A percentile compares a stretch with the other conserved stretches of the same genome.
phyloP scores from a whole-genome alignment of 1,140 invertebrate species.

The Brachionus paranguensis region DNA sequence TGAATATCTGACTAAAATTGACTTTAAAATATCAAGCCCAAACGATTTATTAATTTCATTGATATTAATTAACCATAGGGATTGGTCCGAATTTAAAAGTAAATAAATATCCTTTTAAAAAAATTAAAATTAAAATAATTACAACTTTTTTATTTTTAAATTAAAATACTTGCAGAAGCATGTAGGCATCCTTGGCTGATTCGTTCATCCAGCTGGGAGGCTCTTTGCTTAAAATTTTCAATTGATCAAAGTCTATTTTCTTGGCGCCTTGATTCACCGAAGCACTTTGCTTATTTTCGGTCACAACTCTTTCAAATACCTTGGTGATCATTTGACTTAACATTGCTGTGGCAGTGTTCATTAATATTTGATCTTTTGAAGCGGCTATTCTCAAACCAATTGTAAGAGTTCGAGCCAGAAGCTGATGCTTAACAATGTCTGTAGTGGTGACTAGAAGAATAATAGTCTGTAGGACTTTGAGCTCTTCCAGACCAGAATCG shows the following conservation, averaged over 20 bases:
- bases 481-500: slow-evolving; percentile 83
- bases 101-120: slow-evolving; percentile 34
- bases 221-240: slow-evolving; percentile 36
- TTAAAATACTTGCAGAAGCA: slow-evolving; percentile 20
- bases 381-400: slow-evolving; percentile 90
- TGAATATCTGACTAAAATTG: slow-evolving; percentile 36
- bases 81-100: slow-evolving; percentile 31
- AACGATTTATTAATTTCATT: slow-evolving; percentile 36
- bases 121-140: background rate
- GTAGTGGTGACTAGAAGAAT: slow-evolving; percentile 88
- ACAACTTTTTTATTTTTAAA: background rate
- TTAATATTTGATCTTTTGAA: slow-evolving; percentile 82
- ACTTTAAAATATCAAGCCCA: slow-evolving; percentile 32
- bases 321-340: slow-evolving; percentile 89
- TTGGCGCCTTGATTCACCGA: background rate
- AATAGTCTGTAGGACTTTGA: slow-evolving; percentile 91
- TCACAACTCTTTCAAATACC: slow-evolving; percentile 85
- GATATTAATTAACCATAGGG: slow-evolving; percentile 21
- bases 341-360: slow-evolving; percentile 92
- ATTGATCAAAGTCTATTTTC: background rate
- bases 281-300: slow-evolving; percentile 56
- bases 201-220: slow-evolving; percentile 36
- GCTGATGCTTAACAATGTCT: slow-evolving; percentile 82
- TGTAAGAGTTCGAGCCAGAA: slow-evolving; percentile 84
- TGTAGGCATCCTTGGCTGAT: slow-evolving; percentile 16